Base-by-base conservation (phyloP, 2,888 invertebrate genomes). In the Tipula lateralis region DNA sequence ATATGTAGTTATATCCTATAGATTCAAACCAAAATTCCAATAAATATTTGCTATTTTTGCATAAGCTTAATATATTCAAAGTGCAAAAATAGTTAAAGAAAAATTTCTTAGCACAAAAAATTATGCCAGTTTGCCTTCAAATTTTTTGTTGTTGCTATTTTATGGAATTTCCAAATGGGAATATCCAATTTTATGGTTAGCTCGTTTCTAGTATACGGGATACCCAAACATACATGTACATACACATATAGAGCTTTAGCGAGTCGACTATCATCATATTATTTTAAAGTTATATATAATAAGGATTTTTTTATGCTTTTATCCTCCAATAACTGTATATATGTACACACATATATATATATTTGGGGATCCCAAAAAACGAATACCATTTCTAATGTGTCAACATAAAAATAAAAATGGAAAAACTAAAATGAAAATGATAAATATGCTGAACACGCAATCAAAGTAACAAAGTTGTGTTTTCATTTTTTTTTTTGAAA, bases 371-470 rank as follows among this genome's bases (percentile, higher is more conserved):
- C 66, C 66, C 9, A 66, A 66, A 66, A 66, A 24, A 66, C 66
- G 66, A 66, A 66, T 66, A 19, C 66, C 66, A 66, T 66, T 66
- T 66, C 66, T 66, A 66, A 66, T 66, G 66, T 66, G 66, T 66
- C 66, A 66, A 66, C 66, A 66, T 66, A 66, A 66, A 66, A 66
- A 66, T 24, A 66, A 66, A 66, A 66, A 66, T 50, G 44, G 66
- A 66, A 66, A n/a, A 66, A 66, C 66, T 24, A 9, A 66, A 66
- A 66, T 66, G 66, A 66, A 66, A 66, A 66, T 66, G 66, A 66
- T 66, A 66, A 66, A 66, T 66, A 66, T 66, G 66, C 66, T 66
- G 66, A 66, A 66, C 66, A 66, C 66, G 66, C 66, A 66, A 66
- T 66, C 66, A 66, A 66, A 66, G 66, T 24, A 66, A 66, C 66